A percentile compares a stretch with the other conserved stretches of the same genome.
phyloP scores from a whole-genome alignment of 2,888 invertebrate species.

The Ptychoptera albimana region DNA sequence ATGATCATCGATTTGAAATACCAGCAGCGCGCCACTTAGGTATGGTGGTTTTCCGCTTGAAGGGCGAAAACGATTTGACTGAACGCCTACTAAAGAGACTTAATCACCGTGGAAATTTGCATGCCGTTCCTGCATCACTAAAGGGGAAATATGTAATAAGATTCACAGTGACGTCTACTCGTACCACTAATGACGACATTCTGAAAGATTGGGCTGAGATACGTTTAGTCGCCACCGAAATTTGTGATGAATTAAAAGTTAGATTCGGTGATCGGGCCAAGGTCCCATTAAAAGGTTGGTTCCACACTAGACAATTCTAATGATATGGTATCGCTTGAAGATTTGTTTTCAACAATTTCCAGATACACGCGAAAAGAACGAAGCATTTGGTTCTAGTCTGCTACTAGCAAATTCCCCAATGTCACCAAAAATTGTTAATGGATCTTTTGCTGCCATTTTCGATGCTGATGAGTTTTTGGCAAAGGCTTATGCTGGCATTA shows the following conservation, averaged over 20 bases:
- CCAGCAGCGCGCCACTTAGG: conserved; percentile 74
- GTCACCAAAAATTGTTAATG: conserved; percentile 93
- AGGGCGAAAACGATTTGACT: conserved; percentile 73
- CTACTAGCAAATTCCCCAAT: conserved; percentile 87
- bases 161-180: conserved; percentile 85
- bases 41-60: conserved; percentile 80
- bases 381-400: conserved; percentile 84
- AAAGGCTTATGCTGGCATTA: conserved; percentile 29
- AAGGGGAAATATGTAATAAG: conserved; percentile 76
- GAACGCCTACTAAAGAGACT: conserved; percentile 75
- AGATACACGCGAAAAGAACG: conserved; percentile 72
- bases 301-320: not conserved
- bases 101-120: conserved; percentile 74
- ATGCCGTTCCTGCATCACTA: conserved; percentile 88
- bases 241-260: conserved; percentile 47
- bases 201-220: conserved; percentile 78
- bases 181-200: conserved; percentile 64
- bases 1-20: conserved; percentile 79
- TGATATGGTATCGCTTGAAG: conserved; percentile 1
- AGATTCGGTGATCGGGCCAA: conserved; percentile 38
- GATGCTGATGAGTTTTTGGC: conserved; percentile 39
- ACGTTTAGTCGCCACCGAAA: conserved; percentile 50
- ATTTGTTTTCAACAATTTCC: conserved; percentile 5
- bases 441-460: conserved; percentile 81
- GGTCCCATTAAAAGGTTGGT: conserved; percentile 58